Conservation (phyloP, 2,113 vertebrate species). For the Cryptomyrus ogoouensis region DNA sequence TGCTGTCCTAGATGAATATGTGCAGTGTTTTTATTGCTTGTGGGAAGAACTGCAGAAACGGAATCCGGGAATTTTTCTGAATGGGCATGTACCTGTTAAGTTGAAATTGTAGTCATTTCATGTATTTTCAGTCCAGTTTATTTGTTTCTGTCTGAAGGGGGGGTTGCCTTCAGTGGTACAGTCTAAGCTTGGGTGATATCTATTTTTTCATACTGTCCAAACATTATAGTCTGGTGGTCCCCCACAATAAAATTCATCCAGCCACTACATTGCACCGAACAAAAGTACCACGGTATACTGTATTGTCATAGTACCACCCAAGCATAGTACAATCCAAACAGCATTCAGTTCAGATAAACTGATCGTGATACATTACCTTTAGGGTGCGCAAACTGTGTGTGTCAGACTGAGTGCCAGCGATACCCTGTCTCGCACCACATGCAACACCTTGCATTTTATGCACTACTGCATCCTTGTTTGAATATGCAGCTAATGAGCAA, state of each 20-base stretch:
- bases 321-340: neutral
- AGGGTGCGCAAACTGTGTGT: neutral
- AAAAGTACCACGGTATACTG: neutral
- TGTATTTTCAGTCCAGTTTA: neutral
- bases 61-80: neutral
- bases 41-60: neutral
- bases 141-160: neutral
- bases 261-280: neutral
- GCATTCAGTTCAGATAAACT: neutral
- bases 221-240: neutral
- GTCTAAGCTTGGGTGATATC: neutral
- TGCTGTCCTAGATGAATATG: neutral
- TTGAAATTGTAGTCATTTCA: neutral
- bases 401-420: neutral
- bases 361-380: neutral
- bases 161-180: neutral
- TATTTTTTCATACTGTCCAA: neutral
- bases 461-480: neutral
- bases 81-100: neutral
- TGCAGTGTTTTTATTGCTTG: slow-evolving; percentile 5
- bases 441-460: neutral
- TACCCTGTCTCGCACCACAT: neutral
- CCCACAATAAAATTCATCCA: neutral
- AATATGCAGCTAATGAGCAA: neutral
- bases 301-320: neutral